phyloP scores from a whole-genome alignment of 2,797 vertebrate genomes.

The Xenentodon cancila region DNA sequence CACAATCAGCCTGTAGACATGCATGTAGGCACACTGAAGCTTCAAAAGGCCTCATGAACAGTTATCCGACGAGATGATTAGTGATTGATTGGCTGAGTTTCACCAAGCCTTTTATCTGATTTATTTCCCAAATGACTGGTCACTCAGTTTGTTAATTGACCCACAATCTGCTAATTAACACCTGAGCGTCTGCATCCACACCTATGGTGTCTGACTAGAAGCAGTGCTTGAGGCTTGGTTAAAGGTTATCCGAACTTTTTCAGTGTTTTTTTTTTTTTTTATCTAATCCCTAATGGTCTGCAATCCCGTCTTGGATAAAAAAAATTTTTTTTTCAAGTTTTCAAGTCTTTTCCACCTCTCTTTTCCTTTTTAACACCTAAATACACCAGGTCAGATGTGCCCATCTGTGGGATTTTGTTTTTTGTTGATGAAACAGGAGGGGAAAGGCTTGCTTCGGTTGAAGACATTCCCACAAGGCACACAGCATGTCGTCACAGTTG shows the following conservation, averaged over 20 bases:
- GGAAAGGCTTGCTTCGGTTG: slow-evolving; percentile 42
- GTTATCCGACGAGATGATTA: not conserved
- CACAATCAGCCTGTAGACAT: not conserved
- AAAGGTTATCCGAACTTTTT: slow-evolving; percentile 26
- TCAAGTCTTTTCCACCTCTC: slow-evolving; percentile 20
- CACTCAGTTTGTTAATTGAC: slow-evolving; percentile 26
- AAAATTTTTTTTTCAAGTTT: slow-evolving; percentile 40
- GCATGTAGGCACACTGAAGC: not conserved
- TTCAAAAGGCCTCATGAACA: not conserved
- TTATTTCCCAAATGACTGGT: slow-evolving; percentile 14
- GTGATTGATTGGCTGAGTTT: slow-evolving; percentile 7
- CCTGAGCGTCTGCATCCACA: not conserved
- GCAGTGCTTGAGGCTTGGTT: slow-evolving; percentile 34
- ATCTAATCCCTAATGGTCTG: slow-evolving; percentile 15
- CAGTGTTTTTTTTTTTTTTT: too few relatives aligned
- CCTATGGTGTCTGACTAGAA: slow-evolving; percentile 4
- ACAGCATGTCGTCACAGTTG: slow-evolving; percentile 20
- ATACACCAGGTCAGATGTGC: slow-evolving; percentile 59
- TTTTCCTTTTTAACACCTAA: slow-evolving; percentile 22
- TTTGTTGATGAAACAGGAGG: slow-evolving; percentile 28
- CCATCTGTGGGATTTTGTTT: slow-evolving; percentile 59
- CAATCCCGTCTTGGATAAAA: slow-evolving; percentile 23
- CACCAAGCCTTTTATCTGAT: slow-evolving; percentile 7
- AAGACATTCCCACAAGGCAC: slow-evolving; percentile 17
- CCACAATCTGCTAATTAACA: slow-evolving; percentile 27